A percentile compares a stretch with the other conserved stretches of the same genome.
phyloP scores from a whole-genome alignment of 2,797 vertebrate species.

The Cossypha caffra region DNA sequence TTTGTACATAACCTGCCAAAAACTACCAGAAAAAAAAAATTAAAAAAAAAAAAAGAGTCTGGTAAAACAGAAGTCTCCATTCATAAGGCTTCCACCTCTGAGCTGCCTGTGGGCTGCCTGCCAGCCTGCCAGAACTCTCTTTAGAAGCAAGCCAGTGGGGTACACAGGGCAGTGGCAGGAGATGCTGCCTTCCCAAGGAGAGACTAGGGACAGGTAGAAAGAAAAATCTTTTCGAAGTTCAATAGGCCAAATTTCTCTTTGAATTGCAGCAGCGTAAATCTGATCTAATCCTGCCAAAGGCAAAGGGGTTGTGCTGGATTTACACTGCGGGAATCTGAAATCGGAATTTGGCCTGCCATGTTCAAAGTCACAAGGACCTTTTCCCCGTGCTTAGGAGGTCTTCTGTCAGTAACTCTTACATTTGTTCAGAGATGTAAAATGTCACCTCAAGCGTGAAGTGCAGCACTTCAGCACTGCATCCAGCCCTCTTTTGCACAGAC shows the following conservation, averaged over 20 bases:
- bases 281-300: constrained; percentile 21
- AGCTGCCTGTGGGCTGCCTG: not conserved
- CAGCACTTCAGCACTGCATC: not conserved
- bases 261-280: not conserved
- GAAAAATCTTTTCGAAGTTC: constrained; percentile 5
- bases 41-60: not conserved
- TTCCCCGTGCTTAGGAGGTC: not conserved
- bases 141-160: not conserved
- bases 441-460: not conserved
- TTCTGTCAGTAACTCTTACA: not conserved
- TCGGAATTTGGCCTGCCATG: not conserved
- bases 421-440: not conserved
- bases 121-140: not conserved
- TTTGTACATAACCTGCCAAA: not conserved
- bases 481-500: not conserved
- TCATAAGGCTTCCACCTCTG: not conserved
- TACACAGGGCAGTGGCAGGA: not conserved
- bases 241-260: constrained; percentile 12
- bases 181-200: not conserved
- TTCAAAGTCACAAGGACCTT: constrained; percentile 17
- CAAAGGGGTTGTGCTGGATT: not conserved
- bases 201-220: not conserved
- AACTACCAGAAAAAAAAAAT: not conserved
- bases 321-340: not conserved
- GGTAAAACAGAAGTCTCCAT: not conserved